Percentiles rank a stretch among this genome's conserved stretches.
phyloP scores from a whole-genome alignment of 2,888 invertebrate species.

The Stenurella melanura region DNA sequence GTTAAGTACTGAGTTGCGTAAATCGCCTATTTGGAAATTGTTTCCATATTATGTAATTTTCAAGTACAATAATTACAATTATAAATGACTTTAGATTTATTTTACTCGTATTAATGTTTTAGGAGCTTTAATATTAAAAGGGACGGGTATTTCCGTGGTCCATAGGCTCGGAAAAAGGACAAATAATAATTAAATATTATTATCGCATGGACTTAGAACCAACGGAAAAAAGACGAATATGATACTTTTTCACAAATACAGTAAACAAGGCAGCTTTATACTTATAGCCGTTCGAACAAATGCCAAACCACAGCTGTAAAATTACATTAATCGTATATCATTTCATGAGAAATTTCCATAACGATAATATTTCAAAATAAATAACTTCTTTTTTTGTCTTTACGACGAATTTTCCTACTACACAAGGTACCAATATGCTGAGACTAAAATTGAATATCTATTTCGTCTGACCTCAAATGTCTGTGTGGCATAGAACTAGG shows the following conservation, averaged over 20 bases:
- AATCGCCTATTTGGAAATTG: conserved; percentile 9
- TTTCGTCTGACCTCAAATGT: too few relatives aligned
- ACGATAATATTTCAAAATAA: too few relatives aligned
- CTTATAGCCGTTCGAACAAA: background rate
- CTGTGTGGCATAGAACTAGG: too few relatives aligned
- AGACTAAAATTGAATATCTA: too few relatives aligned
- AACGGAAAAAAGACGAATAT: conserved; percentile 64
- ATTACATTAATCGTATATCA: too few relatives aligned
- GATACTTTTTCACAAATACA: conserved; percentile 34
- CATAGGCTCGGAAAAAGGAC: conserved; percentile 73
- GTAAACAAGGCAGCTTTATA: conserved; percentile 34
- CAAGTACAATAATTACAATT: conserved; percentile 23
- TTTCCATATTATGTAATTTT: conserved; percentile 2
- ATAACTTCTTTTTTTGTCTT: too few relatives aligned
- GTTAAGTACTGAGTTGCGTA: background rate
- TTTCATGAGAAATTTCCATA: too few relatives aligned
- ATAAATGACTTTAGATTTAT: conserved; percentile 34
- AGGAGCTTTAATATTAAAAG: conserved; percentile 60
- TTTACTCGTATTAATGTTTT: conserved; percentile 42
- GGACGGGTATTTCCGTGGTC: conserved; percentile 74
- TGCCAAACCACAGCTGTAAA: background rate
- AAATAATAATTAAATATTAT: conserved; percentile 63
- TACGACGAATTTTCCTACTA: too few relatives aligned
- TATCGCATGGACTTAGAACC: conserved; percentile 70
- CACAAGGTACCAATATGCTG: too few relatives aligned